These are phyloP conservation scores for Hippocampus barbouri DNA, from an alignment of 2,113 vertebrate species.

Conservation along the genomic window DNA sequence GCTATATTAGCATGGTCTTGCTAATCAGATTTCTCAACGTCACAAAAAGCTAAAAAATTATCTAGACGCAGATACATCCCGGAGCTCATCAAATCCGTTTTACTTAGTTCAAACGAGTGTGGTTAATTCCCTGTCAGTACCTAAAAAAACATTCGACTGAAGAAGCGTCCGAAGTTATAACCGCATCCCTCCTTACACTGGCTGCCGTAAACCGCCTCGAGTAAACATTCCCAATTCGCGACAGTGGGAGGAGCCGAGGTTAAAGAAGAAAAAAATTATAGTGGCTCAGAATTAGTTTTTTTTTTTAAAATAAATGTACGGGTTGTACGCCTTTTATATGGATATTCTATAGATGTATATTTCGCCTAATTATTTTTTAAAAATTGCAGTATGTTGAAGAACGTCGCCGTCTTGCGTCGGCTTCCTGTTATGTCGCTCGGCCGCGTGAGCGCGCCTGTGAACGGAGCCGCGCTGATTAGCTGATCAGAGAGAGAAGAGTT, in stretches of 20 bases:
- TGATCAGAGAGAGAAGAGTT: slow-evolving; percentile 52
- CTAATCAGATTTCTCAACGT: slow-evolving; percentile 2
- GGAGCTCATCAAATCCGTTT: neutral
- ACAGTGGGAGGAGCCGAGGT: slow-evolving; percentile 40
- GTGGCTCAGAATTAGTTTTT: neutral
- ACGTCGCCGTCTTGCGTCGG: neutral
- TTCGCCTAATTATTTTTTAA: neutral
- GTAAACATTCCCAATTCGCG: slow-evolving; percentile 41
- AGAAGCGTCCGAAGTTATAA: slow-evolving; percentile 12
- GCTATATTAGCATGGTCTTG: slow-evolving; percentile 31
- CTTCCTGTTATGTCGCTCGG: slow-evolving; percentile 26
- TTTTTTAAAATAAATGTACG: too few relatives aligned
- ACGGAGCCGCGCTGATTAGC: slow-evolving; percentile 72
- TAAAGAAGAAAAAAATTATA: neutral
- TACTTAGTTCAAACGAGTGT: accelerated
- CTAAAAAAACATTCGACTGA: slow-evolving; percentile 53
- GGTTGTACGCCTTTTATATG: neutral
- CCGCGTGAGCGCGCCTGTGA: slow-evolving; percentile 51
- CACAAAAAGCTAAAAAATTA: slow-evolving; percentile 4
- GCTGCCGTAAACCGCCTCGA: slow-evolving; percentile 45
- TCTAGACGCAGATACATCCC: neutral
- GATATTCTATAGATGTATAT: accelerated
- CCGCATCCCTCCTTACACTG: slow-evolving; percentile 37
- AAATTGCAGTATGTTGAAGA: neutral
- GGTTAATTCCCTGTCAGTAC: slow-evolving; percentile 22